Percentiles rank a stretch among this genome's conserved stretches.
These are phyloP conservation scores for Brenthis hecate DNA, from an alignment of 2,888 invertebrate species.

Conservation along the genomic window DNA sequence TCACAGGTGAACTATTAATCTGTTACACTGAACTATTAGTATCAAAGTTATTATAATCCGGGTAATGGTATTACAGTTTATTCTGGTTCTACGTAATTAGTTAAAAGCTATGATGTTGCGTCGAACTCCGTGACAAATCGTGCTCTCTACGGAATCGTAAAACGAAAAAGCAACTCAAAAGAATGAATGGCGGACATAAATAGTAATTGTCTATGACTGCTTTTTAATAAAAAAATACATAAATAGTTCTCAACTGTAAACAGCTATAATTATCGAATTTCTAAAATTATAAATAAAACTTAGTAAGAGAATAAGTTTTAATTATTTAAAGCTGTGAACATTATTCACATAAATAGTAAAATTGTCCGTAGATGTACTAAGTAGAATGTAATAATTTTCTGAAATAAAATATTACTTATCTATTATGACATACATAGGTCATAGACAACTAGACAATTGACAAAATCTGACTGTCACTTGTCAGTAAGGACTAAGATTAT, in stretches of 20 bases:
- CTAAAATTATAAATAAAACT: background rate
- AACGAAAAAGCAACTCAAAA: slow-evolving; percentile 82
- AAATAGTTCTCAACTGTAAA: slow-evolving; percentile 4
- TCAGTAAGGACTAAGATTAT: slow-evolving; percentile 39
- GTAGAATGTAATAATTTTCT: background rate
- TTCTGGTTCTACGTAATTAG: slow-evolving; percentile 62
- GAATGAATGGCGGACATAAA: slow-evolving; percentile 82
- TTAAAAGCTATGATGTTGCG: slow-evolving; percentile 70
- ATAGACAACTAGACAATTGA: slow-evolving; percentile 27
- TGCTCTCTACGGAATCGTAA: slow-evolving; percentile 73
- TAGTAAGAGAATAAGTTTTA: background rate
- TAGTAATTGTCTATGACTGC: slow-evolving; percentile 76
- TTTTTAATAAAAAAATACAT: slow-evolving; percentile 43
- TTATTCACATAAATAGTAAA: background rate
- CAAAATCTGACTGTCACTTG: background rate
- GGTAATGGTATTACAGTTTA: slow-evolving; percentile 54
- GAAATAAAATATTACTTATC: slow-evolving; percentile 14
- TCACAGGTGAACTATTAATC: slow-evolving; percentile 48
- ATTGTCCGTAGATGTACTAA: background rate
- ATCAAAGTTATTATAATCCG: slow-evolving; percentile 44
- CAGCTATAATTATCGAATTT: background rate
- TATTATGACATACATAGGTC: slow-evolving; percentile 37
- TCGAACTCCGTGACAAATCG: slow-evolving; percentile 76
- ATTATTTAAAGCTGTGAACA: background rate
- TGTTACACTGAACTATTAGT: slow-evolving; percentile 43